phyloP scores from a whole-genome alignment of 2,113 vertebrate genomes.

The Chitala chitala region DNA sequence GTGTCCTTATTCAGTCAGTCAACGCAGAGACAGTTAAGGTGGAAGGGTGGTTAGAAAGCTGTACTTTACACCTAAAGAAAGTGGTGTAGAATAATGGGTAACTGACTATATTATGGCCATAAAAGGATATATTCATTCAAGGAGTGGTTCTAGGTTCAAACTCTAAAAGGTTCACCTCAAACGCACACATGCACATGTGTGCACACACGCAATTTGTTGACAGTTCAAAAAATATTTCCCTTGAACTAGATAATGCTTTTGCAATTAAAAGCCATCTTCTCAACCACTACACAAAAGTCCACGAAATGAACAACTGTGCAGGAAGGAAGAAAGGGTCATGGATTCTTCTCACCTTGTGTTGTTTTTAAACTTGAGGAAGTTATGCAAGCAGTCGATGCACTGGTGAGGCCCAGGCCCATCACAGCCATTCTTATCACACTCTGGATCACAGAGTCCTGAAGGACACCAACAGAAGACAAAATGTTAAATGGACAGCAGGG shows the following conservation, averaged over 20 bases:
- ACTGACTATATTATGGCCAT: neutral
- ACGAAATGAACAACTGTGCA: too few relatives aligned
- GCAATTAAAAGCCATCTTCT: too few relatives aligned
- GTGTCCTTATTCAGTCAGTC: neutral
- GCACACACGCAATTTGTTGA: too few relatives aligned
- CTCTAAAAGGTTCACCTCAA: too few relatives aligned
- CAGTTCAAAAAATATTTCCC: too few relatives aligned
- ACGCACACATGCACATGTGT: too few relatives aligned
- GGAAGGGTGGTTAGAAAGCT: too few relatives aligned
- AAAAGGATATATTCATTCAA: too few relatives aligned
- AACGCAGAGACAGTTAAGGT: neutral
- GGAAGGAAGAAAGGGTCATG: too few relatives aligned
- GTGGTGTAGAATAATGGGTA: neutral
- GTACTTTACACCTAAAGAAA: neutral
- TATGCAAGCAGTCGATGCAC: conserved; percentile 92
- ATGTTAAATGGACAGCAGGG: neutral
- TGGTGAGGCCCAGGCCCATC: conserved; percentile 94
- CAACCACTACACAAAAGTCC: too few relatives aligned
- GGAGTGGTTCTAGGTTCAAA: too few relatives aligned
- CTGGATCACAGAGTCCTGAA: conserved; percentile 84
- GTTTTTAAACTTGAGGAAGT: conserved; percentile 97
- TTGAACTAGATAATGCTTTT: too few relatives aligned
- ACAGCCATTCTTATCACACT: conserved; percentile 89
- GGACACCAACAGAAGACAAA: conserved; percentile 22
- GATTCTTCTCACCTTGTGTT: conserved; percentile 78